Conservation (phyloP, 2,888 invertebrate genomes). For the Iselma pallidipennis region DNA sequence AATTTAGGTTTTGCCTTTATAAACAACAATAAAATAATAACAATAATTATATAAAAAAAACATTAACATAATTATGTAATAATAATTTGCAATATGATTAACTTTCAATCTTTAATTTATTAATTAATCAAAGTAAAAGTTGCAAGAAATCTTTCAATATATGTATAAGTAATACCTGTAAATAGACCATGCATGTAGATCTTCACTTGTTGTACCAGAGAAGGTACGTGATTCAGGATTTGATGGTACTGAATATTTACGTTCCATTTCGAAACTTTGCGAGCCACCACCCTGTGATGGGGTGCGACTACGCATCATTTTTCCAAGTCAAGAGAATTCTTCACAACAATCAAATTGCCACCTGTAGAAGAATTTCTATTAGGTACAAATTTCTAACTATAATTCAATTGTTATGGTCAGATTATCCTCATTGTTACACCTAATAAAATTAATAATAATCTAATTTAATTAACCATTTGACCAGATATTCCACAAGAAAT, state of each 20-base stretch:
- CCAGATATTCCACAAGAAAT: background rate
- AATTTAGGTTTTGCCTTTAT: conserved; percentile 87
- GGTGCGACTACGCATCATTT: conserved; percentile 47
- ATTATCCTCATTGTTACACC: no score
- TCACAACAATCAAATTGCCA: background rate
- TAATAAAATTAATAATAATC: no score
- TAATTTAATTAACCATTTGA: background rate
- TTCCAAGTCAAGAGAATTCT: background rate
- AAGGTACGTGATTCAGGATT: conserved; percentile 72
- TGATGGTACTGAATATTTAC: conserved; percentile 87
- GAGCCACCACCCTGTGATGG: conserved; percentile 56
- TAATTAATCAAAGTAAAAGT: background rate
- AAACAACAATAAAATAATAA: background rate
- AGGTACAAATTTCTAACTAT: no score
- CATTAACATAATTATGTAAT: background rate
- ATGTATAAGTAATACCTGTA: conserved; percentile 68
- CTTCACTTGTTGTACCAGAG: conserved; percentile 84
- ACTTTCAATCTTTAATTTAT: background rate
- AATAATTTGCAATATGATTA: no score
- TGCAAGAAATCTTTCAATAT: background rate
- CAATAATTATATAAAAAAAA: background rate
- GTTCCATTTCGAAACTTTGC: conserved; percentile 70
- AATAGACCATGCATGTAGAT: conserved; percentile 95
- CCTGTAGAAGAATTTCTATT: no score
- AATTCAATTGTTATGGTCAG: no score